Conservation (phyloP, 2,888 invertebrate species). For the Autographa gamma region DNA sequence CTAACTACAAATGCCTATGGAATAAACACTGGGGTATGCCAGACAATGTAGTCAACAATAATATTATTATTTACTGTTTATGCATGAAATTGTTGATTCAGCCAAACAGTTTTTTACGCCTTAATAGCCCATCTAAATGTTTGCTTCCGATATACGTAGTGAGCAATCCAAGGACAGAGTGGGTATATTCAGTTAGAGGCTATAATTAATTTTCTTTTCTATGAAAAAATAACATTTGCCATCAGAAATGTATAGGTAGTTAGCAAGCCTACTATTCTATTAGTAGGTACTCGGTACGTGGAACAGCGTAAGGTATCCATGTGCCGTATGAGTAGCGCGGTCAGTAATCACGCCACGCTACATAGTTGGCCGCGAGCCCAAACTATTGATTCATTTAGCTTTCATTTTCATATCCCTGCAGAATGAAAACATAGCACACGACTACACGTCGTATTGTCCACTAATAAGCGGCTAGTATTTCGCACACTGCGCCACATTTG, state of each 20-base stretch:
- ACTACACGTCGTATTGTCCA: slow-evolving; percentile 3
- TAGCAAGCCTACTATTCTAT: slow-evolving; percentile 14
- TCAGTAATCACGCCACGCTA: slow-evolving; percentile 82
- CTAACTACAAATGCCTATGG: background rate
- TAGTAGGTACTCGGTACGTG: slow-evolving; percentile 28
- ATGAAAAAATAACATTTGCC: slow-evolving; percentile 14
- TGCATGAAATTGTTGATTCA: slow-evolving; percentile 32
- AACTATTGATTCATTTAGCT: slow-evolving; percentile 74
- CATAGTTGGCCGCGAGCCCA: slow-evolving; percentile 79
- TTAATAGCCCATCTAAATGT: slow-evolving; percentile 25
- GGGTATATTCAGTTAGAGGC: background rate
- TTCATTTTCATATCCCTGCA: slow-evolving; percentile 61
- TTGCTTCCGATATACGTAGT: slow-evolving; percentile 19
- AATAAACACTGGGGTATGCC: background rate
- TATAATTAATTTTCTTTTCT: slow-evolving; percentile 12
- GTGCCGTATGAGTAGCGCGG: slow-evolving; percentile 62
- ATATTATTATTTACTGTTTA: background rate
- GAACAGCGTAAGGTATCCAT: slow-evolving; percentile 27
- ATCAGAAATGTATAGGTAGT: slow-evolving; percentile 9
- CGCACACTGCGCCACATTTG: slow-evolving; percentile 10
- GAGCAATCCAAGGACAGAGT: slow-evolving; percentile 21
- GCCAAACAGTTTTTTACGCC: slow-evolving; percentile 23
- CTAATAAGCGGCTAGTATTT: slow-evolving; percentile 7
- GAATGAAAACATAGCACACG: slow-evolving; percentile 30
- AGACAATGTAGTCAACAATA: background rate